These are phyloP conservation scores for Cinclus mexicanus DNA, from an alignment of 2,113 vertebrate species.

Conservation along the genomic window DNA sequence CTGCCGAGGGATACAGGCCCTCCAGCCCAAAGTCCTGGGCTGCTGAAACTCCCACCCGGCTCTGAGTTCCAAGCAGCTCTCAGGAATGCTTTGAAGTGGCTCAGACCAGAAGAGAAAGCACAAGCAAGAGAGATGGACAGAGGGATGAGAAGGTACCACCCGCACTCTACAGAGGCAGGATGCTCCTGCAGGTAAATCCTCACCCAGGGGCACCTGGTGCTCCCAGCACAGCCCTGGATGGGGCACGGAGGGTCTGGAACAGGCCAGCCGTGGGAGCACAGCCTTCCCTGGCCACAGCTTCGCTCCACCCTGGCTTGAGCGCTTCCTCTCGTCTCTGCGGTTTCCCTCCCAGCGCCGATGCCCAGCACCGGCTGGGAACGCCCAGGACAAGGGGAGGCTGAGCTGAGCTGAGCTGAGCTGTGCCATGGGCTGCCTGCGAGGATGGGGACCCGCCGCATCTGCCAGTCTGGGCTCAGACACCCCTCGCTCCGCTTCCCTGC, in stretches of 20 bases:
- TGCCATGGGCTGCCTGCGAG: neutral
- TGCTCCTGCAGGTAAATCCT: neutral
- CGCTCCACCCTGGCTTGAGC: neutral
- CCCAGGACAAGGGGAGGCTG: neutral
- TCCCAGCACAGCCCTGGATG: neutral
- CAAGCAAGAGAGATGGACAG: neutral
- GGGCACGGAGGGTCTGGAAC: rapidly evolving
- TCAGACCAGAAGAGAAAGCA: neutral
- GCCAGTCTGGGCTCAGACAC: neutral
- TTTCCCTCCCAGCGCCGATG: neutral
- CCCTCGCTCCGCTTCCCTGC: no score
- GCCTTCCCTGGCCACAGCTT: neutral
- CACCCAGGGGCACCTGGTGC: rapidly evolving
- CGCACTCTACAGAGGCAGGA: rapidly evolving
- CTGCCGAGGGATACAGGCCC: neutral
- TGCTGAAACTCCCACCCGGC: neutral
- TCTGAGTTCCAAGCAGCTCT: neutral
- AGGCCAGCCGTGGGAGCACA: neutral
- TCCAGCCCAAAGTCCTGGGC: neutral
- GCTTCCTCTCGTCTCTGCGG: neutral
- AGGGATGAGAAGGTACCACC: neutral
- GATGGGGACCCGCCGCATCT: rapidly evolving
- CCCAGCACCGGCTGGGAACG: neutral
- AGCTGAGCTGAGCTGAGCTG: neutral
- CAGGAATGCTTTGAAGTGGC: constrained; percentile 58